These are phyloP conservation scores for Guaruba guarouba DNA, from an alignment of 2,113 vertebrate genomes.

Conservation along the genomic window DNA sequence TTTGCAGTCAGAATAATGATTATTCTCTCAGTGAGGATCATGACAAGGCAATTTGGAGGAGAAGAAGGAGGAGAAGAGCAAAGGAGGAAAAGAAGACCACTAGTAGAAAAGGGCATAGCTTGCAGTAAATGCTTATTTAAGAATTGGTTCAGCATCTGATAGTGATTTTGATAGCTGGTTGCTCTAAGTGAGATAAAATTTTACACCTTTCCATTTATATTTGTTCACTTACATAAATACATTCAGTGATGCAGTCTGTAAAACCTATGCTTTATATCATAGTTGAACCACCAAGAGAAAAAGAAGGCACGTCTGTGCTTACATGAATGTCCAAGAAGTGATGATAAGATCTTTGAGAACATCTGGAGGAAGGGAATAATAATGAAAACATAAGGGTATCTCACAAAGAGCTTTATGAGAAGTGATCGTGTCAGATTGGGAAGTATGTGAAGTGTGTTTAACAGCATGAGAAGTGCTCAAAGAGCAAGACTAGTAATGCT, in stretches of 20 bases:
- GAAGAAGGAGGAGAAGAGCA: background rate
- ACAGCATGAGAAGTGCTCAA: background rate
- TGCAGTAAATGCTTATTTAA: background rate
- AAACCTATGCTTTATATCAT: background rate
- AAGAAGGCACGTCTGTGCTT: background rate
- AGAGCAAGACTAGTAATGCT: background rate
- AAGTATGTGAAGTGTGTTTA: background rate
- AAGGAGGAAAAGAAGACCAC: background rate
- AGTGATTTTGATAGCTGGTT: background rate
- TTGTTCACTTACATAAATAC: background rate
- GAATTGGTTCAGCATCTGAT: background rate
- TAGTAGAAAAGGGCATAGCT: background rate
- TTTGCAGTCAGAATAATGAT: background rate
- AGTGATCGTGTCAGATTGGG: accelerated
- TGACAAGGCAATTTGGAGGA: background rate
- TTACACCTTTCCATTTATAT: background rate
- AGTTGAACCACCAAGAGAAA: background rate
- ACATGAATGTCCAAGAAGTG: background rate
- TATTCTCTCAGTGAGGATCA: background rate
- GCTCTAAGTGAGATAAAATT: background rate
- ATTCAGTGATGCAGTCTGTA: background rate
- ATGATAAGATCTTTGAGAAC: background rate
- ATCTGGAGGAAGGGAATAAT: background rate
- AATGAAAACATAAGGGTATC: background rate
- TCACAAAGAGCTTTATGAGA: background rate